These are phyloP conservation scores for Sialia sialis DNA, from an alignment of 2,113 vertebrate genomes.

Conservation along the genomic window DNA sequence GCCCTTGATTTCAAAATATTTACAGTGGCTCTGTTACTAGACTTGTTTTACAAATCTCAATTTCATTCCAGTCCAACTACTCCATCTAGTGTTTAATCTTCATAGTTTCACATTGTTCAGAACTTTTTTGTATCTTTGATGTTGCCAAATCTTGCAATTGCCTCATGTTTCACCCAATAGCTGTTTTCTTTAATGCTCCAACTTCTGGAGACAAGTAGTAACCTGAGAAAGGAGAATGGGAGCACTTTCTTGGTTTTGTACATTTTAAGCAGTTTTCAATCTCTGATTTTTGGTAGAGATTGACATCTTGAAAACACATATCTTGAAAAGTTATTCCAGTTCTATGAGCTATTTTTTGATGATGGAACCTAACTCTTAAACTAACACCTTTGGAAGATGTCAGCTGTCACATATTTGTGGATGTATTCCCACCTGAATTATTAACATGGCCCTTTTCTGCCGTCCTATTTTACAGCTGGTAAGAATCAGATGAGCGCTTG, in stretches of 20 bases:
- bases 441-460: not conserved
- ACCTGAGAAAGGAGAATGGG: not conserved
- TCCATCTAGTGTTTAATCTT: conserved; percentile 50
- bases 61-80: conserved; percentile 41
- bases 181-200: not conserved
- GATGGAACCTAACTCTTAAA: not conserved
- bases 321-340: not conserved
- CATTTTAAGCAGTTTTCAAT: not conserved
- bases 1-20: conserved; percentile 11
- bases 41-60: not conserved
- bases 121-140: not conserved
- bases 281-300: not conserved
- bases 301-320: not conserved
- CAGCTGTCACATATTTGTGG: not conserved
- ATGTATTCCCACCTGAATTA: not conserved
- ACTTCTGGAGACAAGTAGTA: not conserved
- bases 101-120: not conserved
- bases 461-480: not conserved
- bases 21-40: not conserved
- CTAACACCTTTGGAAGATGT: not conserved
- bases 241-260: not conserved
- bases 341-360: not conserved
- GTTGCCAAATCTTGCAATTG: not conserved
- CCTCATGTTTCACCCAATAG: not conserved
- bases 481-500: not conserved